phyloP scores from a whole-genome alignment of 2,888 invertebrate species.

The Acholoe squamosa region DNA sequence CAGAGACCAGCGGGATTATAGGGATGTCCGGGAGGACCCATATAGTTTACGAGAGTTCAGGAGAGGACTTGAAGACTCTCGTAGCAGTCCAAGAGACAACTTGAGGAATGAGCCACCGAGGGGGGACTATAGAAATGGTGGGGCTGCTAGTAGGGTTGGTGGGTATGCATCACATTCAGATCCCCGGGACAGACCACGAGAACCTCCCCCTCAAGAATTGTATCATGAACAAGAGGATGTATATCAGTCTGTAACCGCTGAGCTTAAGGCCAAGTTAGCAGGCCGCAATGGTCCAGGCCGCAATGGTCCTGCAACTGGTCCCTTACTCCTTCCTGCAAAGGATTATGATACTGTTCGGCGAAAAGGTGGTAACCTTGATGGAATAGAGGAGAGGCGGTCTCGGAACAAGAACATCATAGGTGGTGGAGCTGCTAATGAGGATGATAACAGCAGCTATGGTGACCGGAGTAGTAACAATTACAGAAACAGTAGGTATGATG shows the following conservation, averaged over 20 bases:
- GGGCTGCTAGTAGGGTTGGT: neutral
- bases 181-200: neutral
- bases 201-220: neutral
- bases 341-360: constrained; percentile 62
- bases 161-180: neutral
- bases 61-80: neutral
- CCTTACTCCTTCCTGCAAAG: constrained; percentile 61
- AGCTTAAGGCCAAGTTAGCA: constrained; percentile 40
- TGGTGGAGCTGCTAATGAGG: neutral
- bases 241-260: constrained; percentile 55
- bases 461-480: neutral
- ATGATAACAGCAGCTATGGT: neutral
- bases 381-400: constrained; percentile 7
- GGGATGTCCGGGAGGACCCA: constrained; percentile 18
- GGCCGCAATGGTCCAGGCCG: neutral
- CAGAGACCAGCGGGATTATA: neutral
- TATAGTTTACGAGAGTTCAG: constrained; percentile 16
- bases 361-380: constrained; percentile 43
- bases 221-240: constrained; percentile 46
- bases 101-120: neutral
- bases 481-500: neutral
- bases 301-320: neutral
- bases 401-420: constrained; percentile 5
- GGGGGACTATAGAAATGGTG: neutral
- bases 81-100: neutral